Percentiles rank a stretch among this genome's conserved stretches.
Conservation (phyloP, 2,888 invertebrate species). For the Falcaria lacertinaria region DNA sequence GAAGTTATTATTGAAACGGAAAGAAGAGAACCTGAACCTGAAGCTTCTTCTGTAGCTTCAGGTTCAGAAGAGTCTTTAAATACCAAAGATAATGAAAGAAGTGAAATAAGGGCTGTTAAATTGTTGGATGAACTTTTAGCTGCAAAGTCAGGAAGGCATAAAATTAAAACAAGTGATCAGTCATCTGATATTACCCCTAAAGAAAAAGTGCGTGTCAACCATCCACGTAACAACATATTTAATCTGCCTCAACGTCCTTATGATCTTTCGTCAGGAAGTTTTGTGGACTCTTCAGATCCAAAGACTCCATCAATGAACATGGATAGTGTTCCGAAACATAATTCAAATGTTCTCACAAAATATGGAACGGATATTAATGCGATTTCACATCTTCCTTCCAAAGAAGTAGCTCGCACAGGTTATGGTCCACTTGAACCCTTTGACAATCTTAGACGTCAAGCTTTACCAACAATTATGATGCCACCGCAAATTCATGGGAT, state of each 20-base stretch:
- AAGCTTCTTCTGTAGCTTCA: too few relatives aligned
- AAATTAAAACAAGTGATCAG: neutral
- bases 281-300: too few relatives aligned
- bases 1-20: neutral
- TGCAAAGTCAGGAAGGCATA: neutral
- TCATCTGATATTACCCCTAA: neutral
- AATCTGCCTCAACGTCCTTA: too few relatives aligned
- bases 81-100: neutral
- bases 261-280: too few relatives aligned
- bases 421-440: neutral
- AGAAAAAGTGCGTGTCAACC: neutral
- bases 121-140: neutral
- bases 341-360: too few relatives aligned
- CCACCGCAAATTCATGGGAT: neutral
- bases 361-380: too few relatives aligned
- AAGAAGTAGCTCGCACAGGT: too few relatives aligned
- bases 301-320: too few relatives aligned
- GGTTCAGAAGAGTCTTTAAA: too few relatives aligned
- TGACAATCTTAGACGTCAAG: neutral
- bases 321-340: too few relatives aligned
- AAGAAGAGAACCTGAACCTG: neutral
- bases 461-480: neutral
- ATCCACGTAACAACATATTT: too few relatives aligned
- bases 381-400: too few relatives aligned
- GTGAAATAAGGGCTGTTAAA: neutral